A percentile compares a stretch with the other conserved stretches of the same genome.
These are phyloP conservation scores for Schizopygopsis malacanthus DNA, from an alignment of 2,797 vertebrate species.

Conservation along the genomic window DNA sequence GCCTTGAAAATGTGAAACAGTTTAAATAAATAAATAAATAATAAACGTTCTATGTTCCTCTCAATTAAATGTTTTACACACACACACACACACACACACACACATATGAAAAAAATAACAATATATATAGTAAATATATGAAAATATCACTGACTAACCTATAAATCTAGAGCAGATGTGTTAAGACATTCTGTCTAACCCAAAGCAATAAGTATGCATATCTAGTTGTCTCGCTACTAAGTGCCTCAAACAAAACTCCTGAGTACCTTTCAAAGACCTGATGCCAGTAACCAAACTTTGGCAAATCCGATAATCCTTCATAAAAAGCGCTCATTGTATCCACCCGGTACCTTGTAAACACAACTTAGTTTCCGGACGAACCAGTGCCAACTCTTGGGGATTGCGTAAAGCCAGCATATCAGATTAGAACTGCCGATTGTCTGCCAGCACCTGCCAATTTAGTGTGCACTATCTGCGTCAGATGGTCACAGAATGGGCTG, in stretches of 20 bases:
- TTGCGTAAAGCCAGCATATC: slow-evolving; percentile 8
- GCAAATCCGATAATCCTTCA: slow-evolving; percentile 18
- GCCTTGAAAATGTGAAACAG: background rate
- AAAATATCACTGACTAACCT: too few species aligned
- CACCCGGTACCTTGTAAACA: background rate
- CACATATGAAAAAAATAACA: too few species aligned
- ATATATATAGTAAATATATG: too few species aligned
- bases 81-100: too few species aligned
- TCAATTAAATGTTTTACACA: too few species aligned
- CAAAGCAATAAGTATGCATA: background rate
- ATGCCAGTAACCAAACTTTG: slow-evolving; percentile 21
- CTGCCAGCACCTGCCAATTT: background rate
- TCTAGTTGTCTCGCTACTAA: background rate
- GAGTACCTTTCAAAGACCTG: background rate
- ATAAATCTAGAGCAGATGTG: background rate
- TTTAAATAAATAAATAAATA: too few species aligned
- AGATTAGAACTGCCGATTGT: slow-evolving; percentile 17
- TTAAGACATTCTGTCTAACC: background rate
- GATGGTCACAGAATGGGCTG: slow-evolving; percentile 1
- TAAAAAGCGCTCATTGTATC: slow-evolving; percentile 8
- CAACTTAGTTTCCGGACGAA: background rate
- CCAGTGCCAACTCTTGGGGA: slow-evolving; percentile 1
- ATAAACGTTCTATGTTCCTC: too few species aligned
- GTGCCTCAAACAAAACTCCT: background rate
- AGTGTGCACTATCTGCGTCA: background rate